These are phyloP conservation scores for Eira barbara DNA, from an alignment of 2,113 vertebrate species.

Conservation along the genomic window DNA sequence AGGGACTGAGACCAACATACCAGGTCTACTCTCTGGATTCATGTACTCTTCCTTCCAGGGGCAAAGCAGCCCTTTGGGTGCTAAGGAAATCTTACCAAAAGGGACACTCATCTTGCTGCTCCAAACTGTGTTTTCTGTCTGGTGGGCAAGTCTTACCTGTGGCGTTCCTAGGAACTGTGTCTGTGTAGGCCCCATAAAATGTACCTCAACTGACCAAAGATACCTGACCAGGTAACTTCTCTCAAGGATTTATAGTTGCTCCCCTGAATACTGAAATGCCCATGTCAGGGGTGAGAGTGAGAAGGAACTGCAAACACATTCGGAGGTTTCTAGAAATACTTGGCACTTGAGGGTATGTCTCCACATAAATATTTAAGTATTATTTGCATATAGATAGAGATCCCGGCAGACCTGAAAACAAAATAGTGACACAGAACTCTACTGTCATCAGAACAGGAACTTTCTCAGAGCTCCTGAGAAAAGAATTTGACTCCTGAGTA, in stretches of 20 bases:
- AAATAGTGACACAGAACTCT: neutral
- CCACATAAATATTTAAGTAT: neutral
- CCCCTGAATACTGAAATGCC: neutral
- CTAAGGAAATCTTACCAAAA: neutral
- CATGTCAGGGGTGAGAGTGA: neutral
- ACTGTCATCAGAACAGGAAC: neutral
- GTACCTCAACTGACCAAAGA: neutral
- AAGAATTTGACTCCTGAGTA: neutral
- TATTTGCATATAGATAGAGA: neutral
- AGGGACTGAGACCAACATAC: neutral
- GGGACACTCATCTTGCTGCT: neutral
- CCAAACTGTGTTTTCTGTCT: neutral
- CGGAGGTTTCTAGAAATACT: neutral
- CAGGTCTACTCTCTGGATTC: neutral
- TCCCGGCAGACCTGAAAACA: neutral
- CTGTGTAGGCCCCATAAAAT: neutral
- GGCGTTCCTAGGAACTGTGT: neutral
- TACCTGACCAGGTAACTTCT: neutral
- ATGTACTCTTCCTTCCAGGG: neutral
- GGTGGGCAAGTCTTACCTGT: no score
- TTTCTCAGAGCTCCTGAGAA: neutral
- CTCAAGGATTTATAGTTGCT: neutral
- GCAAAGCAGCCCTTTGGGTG: neutral
- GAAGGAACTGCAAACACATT: neutral
- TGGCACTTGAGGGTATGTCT: neutral